Evolutionary conservation across 2,888 invertebrate species (phyloP), one percentile per base, ranked within the genome.

Genomic region (Leuctra nigra): DNA sequence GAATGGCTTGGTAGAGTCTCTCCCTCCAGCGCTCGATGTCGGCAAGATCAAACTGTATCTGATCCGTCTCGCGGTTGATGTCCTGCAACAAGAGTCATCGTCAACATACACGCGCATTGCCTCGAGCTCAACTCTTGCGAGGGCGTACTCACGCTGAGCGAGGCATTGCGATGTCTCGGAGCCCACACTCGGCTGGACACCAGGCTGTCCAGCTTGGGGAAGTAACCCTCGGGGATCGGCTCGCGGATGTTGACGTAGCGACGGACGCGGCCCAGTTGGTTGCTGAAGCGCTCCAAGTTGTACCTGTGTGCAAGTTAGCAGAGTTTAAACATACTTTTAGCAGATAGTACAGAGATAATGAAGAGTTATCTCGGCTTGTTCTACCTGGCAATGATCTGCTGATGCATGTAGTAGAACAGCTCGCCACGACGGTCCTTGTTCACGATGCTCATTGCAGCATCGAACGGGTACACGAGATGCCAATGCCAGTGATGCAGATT

Each of bases 161-260:
- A 57, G 4, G 65, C 57, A 55, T 66, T 64, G 11, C 64, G 59
- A n/a, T 61, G 62, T 23, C 89, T 78, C 0, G 87, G 80, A 0
- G 90, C 87, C 85, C 86, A 90, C 1, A 83, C 75, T 1, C 87
- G 75, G 65, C 86, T 86, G 22, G 89, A 80, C 3, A 89, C 84
- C 62, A 84, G 74, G 1, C 86, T 87, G 72, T 90, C 87, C 68
- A 91, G 73, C 72, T 91, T 91, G 4, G 90, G 86, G 75, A 90
- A 91, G 71, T 91, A 91, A 0, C 83, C 91, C 69, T 91, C 89
- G 0, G 71, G 69, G 62, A 91, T 86, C 13, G 87, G 82, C 2
- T 80, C 78, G 1, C 81, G 76, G 71, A 86, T 80, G 68, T 88
- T 79, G 62, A 77, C 79, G 63, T 78, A 80, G 0, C 84, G 79